Percentiles rank a stretch among this genome's conserved stretches.
Conservation (phyloP, 2,888 invertebrate species). For the Drosophila rubida region DNA sequence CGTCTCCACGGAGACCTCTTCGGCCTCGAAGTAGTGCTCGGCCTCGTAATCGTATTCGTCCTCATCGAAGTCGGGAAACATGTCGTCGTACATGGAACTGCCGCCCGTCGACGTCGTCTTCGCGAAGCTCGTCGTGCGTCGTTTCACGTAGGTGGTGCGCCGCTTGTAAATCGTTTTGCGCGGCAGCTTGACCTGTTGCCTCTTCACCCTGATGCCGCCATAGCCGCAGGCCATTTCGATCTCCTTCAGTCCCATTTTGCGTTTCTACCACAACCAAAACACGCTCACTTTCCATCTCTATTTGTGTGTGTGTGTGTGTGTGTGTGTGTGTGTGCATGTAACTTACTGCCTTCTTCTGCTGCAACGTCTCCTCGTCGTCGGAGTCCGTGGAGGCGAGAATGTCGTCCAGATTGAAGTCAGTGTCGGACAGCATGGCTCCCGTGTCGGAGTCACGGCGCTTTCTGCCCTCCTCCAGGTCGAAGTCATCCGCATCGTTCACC, state of each 20-base stretch:
- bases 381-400: slow-evolving; percentile 32
- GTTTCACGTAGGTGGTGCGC: neutral
- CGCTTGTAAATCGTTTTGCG: neutral
- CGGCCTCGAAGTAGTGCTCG: slow-evolving; percentile 6
- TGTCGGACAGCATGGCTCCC: neutral
- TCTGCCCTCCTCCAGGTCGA: neutral
- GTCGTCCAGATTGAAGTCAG: slow-evolving; percentile 26
- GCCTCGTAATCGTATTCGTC: neutral
- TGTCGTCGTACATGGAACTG: neutral
- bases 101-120: neutral
- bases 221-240: slow-evolving; percentile 36
- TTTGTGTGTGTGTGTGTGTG: too few relatives aligned
- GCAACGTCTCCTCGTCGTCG: slow-evolving; percentile 26
- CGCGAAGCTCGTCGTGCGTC: neutral
- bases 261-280: slow-evolving; percentile 37
- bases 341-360: slow-evolving; percentile 27
- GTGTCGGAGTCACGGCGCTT: neutral
- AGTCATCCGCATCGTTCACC: neutral
- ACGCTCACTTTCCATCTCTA: too few relatives aligned
- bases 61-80: neutral
- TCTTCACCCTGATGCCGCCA: neutral
- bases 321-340: neutral
- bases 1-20: neutral
- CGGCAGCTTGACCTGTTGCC: neutral
- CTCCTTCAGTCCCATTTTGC: slow-evolving; percentile 59